Percentiles rank a stretch among this genome's conserved stretches.
Conservation (phyloP, 2,113 vertebrate species). For the Tricholaema leucomelas region DNA sequence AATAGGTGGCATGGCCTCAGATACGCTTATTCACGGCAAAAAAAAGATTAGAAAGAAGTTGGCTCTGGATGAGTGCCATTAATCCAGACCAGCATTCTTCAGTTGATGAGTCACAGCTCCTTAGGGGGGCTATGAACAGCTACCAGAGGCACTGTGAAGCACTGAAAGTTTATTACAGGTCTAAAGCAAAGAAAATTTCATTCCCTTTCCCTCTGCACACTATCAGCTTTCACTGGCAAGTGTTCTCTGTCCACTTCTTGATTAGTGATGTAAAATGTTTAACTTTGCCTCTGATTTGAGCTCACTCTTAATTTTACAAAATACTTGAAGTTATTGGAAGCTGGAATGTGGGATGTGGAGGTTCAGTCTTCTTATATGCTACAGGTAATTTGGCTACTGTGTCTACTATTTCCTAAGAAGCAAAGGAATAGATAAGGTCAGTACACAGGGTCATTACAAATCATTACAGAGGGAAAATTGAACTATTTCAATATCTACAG, state of each 20-base stretch:
- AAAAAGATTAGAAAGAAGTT: neutral
- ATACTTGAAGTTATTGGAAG: neutral
- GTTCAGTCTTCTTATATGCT: neutral
- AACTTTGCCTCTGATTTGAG: neutral
- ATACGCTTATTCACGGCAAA: neutral
- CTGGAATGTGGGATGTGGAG: neutral
- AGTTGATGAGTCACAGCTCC: neutral
- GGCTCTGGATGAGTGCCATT: neutral
- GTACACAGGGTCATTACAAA: neutral
- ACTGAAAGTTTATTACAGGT: constrained; percentile 15
- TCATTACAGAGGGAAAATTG: neutral
- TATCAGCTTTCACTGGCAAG: neutral
- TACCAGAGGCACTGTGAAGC: neutral
- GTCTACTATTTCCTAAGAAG: neutral
- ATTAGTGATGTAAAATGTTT: neutral
- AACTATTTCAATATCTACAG: neutral
- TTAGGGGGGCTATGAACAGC: neutral
- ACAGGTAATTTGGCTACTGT: neutral
- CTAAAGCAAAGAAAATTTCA: constrained; percentile 2
- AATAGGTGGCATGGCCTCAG: neutral
- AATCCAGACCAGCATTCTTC: neutral
- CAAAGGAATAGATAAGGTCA: neutral
- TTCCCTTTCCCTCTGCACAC: neutral
- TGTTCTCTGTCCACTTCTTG: neutral
- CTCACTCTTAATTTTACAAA: neutral